A percentile compares a stretch with the other conserved stretches of the same genome.
Conservation (phyloP, 2,113 vertebrate species). For the Lynx canadensis region DNA sequence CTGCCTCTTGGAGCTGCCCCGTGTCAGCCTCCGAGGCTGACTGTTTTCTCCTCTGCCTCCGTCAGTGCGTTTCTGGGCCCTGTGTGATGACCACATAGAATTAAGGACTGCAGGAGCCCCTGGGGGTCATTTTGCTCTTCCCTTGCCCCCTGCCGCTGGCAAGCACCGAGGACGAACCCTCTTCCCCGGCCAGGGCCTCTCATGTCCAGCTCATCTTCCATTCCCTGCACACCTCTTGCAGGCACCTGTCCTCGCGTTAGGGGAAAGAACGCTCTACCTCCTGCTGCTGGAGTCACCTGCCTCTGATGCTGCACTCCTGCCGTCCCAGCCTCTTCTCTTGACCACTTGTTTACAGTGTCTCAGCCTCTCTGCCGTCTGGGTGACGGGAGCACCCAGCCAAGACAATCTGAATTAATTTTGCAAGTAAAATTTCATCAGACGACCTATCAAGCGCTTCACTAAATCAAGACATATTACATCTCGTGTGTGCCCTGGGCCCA, state of each 20-base stretch:
- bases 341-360: slow-evolving; percentile 52
- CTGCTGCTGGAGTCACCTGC: neutral
- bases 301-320: neutral
- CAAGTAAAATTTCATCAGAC: slow-evolving; percentile 82
- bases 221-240: neutral
- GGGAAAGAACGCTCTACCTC: neutral
- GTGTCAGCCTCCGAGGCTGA: neutral
- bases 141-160: neutral
- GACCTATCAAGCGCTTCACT: slow-evolving; percentile 71
- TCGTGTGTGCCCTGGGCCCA: slow-evolving; percentile 42
- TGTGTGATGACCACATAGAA: neutral
- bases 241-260: accelerated
- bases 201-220: accelerated
- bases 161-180: neutral
- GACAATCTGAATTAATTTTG: slow-evolving; percentile 79
- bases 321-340: neutral
- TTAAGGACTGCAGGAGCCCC: neutral
- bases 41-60: neutral
- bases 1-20: neutral
- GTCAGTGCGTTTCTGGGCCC: too few relatives aligned
- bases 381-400: slow-evolving; percentile 55
- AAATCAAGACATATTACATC: slow-evolving; percentile 78
- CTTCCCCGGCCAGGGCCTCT: neutral
- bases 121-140: accelerated
- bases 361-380: slow-evolving; percentile 40